These are phyloP conservation scores for Leucoptera coffeella DNA, from an alignment of 2,888 invertebrate species.

Conservation along the genomic window DNA sequence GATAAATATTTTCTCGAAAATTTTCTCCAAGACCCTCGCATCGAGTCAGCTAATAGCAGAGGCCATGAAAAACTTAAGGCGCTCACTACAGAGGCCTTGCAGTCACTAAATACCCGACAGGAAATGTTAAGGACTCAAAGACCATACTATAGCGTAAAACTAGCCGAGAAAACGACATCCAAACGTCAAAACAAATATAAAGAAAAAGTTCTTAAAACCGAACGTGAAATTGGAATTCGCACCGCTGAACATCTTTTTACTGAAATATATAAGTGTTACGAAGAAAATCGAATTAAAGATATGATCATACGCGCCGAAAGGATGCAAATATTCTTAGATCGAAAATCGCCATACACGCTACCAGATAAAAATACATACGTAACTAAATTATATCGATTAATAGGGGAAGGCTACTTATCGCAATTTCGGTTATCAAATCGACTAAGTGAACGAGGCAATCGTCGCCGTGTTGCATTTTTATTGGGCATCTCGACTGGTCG, in stretches of 20 bases:
- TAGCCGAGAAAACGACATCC: conserved; percentile 35
- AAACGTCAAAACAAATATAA: conserved; percentile 30
- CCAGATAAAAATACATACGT: conserved; percentile 34
- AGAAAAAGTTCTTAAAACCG: conserved; percentile 21
- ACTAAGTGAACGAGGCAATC: conserved; percentile 35
- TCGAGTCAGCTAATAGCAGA: conserved; percentile 26
- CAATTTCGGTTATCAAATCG: conserved; percentile 36
- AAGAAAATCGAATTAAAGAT: conserved; percentile 25
- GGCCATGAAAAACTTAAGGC: conserved; percentile 20
- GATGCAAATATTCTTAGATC: conserved; percentile 38
- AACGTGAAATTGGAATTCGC: conserved; percentile 28
- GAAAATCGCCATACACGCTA: conserved; percentile 28
- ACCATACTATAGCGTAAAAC: conserved; percentile 35
- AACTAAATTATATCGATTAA: conserved; percentile 31
- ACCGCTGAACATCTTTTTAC: conserved; percentile 20
- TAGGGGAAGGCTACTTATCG: conserved; percentile 33
- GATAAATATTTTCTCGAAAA: conserved; percentile 38
- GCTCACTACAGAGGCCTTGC: conserved; percentile 22
- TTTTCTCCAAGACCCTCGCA: conserved; percentile 21
- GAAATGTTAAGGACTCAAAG: conserved; percentile 36
- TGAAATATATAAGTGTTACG: conserved; percentile 3
- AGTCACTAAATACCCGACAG: conserved; percentile 29
- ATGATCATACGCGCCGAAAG: conserved; percentile 33
- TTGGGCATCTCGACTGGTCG: conserved; percentile 36
- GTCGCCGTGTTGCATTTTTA: conserved; percentile 36